Conservation (phyloP, 2,888 invertebrate genomes). For the Cartodere bifasciata region DNA sequence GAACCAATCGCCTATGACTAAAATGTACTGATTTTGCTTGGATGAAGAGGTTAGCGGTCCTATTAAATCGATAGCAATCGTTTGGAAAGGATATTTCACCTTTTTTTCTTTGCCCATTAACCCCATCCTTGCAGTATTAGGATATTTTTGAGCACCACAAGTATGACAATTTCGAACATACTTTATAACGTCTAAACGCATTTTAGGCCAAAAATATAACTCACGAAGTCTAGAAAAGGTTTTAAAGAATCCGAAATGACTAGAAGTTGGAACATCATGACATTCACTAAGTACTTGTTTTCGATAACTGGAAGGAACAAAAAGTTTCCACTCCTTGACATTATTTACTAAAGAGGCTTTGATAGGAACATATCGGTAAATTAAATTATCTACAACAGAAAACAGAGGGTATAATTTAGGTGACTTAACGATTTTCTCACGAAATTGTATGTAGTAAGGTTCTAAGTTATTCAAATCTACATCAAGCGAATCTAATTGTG, state of each 20-base stretch:
- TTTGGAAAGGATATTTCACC: constrained; percentile 4
- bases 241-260: constrained; percentile 10
- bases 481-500: no score
- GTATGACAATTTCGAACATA: constrained; percentile 6
- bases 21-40: background rate
- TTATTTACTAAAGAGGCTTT: no score
- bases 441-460: no score
- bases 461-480: no score
- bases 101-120: constrained; percentile 5
- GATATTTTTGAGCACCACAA: constrained; percentile 2
- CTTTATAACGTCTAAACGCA: constrained; percentile 7
- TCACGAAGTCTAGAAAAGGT: constrained; percentile 5
- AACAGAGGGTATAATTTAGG: no score
- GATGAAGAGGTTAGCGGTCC: constrained; percentile 5
- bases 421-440: no score
- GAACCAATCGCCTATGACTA: constrained; percentile 5
- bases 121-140: constrained; percentile 1
- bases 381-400: no score
- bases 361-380: no score
- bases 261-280: constrained; percentile 3
- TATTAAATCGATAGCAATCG: constrained; percentile 4
- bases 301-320: constrained; percentile 1
- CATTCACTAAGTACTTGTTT: constrained; percentile 2
- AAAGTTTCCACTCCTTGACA: constrained; percentile 3
- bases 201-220: constrained; percentile 9